Evolutionary conservation across 2,888 invertebrate species (phyloP).

Genomic region (Acrocera orbiculus): DNA sequence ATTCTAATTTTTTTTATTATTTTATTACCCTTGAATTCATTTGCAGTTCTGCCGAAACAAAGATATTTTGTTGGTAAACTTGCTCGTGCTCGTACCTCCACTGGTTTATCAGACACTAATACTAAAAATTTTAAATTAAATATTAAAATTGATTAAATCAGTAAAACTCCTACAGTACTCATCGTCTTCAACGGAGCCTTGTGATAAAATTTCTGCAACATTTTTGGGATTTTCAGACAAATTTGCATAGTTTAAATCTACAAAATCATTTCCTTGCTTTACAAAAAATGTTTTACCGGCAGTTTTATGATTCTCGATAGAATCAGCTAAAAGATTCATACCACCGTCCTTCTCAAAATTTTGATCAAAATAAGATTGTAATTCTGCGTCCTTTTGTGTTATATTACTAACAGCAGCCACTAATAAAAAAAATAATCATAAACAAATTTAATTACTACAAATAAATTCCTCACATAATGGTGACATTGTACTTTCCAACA

Average conservation of each 20-base stretch:
- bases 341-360: conserved; percentile 8
- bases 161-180: conserved; percentile 12
- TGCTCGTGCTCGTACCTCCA: conserved; percentile 16
- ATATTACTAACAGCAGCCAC: conserved; percentile 18
- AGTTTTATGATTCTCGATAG: too few relatives aligned
- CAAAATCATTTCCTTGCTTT: too few relatives aligned
- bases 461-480: conserved; percentile 14
- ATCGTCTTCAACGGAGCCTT: conserved; percentile 13
- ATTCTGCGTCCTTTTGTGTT: conserved; percentile 16
- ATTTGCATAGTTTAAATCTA: background rate
- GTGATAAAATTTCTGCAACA: background rate
- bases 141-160: background rate
- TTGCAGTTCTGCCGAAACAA: conserved; percentile 8
- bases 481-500: conserved; percentile 17
- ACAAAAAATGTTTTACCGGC: too few relatives aligned
- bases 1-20: too few relatives aligned
- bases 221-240: background rate
- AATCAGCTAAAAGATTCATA: background rate
- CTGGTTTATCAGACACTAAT: conserved; percentile 14
- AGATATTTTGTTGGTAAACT: conserved; percentile 17
- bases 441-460: too few relatives aligned
- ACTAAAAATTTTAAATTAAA: too few relatives aligned
- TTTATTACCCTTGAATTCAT: conserved; percentile 3
- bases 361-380: conserved; percentile 15
- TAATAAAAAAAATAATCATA: conserved; percentile 3